These are phyloP conservation scores for Xiphophorus hellerii DNA, from an alignment of 2,113 vertebrate genomes.

Conservation along the genomic window DNA sequence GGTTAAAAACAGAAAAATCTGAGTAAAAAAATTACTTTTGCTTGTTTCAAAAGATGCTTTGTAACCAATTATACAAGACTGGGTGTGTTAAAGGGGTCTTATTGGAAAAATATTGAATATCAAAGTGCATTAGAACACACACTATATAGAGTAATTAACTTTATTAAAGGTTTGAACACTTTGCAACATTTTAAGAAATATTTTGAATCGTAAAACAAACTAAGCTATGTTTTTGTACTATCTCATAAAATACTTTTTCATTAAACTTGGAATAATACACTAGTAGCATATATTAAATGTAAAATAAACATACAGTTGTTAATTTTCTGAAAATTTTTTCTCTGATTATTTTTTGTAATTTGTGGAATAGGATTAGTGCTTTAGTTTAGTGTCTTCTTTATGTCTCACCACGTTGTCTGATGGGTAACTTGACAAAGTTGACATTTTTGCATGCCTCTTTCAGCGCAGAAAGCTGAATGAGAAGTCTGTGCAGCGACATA, in stretches of 20 bases:
- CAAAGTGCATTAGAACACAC: no score
- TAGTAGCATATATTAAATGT: background rate
- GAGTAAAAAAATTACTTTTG: background rate
- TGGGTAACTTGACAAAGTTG: background rate
- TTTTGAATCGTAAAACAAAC: no score
- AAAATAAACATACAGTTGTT: background rate
- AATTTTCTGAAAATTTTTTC: background rate
- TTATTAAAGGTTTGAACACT: no score
- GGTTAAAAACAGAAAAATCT: background rate
- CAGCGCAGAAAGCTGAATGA: constrained; percentile 5
- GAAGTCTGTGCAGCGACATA: background rate
- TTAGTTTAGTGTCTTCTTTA: background rate
- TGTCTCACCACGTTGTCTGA: constrained; percentile 5
- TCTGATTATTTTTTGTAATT: background rate
- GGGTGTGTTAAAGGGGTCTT: no score
- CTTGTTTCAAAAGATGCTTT: no score
- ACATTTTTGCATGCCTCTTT: background rate
- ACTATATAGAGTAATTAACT: no score
- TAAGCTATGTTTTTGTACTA: no score
- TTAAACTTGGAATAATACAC: background rate
- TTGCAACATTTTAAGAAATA: no score
- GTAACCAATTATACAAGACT: no score
- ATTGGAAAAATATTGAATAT: no score
- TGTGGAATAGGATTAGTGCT: background rate
- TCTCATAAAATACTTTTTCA: no score